Conservation (phyloP, 2,113 vertebrate species). For the Eleginops maclovinus region DNA sequence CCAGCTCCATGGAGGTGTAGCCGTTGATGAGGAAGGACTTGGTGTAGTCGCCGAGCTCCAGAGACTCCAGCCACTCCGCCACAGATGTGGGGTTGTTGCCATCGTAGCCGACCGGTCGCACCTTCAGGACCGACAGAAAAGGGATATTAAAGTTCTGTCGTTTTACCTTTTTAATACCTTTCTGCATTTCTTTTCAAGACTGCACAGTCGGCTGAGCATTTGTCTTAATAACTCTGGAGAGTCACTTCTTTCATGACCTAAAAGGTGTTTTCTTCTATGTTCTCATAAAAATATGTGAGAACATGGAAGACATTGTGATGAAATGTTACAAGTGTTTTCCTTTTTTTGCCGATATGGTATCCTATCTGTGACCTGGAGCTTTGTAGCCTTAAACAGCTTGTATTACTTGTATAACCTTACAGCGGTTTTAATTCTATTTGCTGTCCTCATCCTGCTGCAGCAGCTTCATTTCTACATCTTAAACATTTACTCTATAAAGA, state of each 20-base stretch:
- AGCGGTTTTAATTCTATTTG: constrained; percentile 20
- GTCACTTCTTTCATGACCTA: background rate
- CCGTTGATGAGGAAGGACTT: constrained; percentile 98
- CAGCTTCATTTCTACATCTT: constrained; percentile 17
- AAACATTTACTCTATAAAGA: constrained; percentile 10
- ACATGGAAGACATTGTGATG: background rate
- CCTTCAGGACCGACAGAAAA: constrained; percentile 76
- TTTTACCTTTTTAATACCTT: background rate
- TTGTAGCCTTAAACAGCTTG: constrained; percentile 15
- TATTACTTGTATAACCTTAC: constrained; percentile 21
- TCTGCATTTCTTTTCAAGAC: background rate
- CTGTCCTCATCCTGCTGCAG: background rate
- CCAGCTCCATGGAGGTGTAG: constrained; percentile 98
- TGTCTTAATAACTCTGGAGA: background rate
- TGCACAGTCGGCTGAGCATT: background rate
- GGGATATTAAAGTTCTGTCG: fast-evolving
- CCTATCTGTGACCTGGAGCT: constrained; percentile 16
- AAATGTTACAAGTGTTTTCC: background rate
- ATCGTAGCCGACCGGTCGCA: constrained; percentile 93
- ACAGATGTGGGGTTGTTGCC: constrained; percentile 96
- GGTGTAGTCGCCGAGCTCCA: constrained; percentile 97
- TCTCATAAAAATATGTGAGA: constrained; percentile 10
- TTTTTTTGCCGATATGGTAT: background rate
- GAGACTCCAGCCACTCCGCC: constrained; percentile 97
- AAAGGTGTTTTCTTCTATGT: background rate